Conservation (phyloP, 2,113 vertebrate genomes). For the Gopherus flavomarginatus region DNA sequence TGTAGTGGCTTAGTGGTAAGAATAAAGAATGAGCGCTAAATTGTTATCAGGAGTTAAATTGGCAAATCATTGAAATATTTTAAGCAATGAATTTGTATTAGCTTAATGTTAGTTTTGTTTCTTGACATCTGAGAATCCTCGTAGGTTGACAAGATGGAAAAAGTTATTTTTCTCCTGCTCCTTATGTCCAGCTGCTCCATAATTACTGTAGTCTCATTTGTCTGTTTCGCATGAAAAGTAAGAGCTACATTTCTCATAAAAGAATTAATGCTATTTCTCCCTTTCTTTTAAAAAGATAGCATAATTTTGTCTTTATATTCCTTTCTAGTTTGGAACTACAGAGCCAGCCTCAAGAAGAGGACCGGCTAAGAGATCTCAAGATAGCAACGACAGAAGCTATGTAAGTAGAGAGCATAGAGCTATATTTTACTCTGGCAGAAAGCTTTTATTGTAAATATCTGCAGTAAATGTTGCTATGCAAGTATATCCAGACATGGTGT, state of each 20-base stretch:
- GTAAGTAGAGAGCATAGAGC: constrained; percentile 77
- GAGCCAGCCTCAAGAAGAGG: constrained; percentile 74
- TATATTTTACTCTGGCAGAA: not conserved
- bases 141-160: not conserved
- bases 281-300: not conserved
- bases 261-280: not conserved
- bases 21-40: not conserved
- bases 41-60: not conserved
- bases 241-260: not conserved
- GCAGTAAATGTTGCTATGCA: not conserved
- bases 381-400: constrained; percentile 84
- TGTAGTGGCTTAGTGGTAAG: not conserved
- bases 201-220: not conserved
- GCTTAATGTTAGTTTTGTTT: not conserved
- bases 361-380: constrained; percentile 83
- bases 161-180: not conserved
- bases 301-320: not conserved
- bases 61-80: not conserved
- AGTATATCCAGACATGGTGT: not conserved
- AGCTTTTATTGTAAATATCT: accelerated
- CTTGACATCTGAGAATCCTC: not conserved
- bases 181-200: accelerated
- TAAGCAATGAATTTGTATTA: not conserved
- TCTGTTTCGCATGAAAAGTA: not conserved
- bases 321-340: constrained; percentile 77